Base-by-base conservation (phyloP, 2,888 invertebrate genomes). In the Stenurella melanura region DNA sequence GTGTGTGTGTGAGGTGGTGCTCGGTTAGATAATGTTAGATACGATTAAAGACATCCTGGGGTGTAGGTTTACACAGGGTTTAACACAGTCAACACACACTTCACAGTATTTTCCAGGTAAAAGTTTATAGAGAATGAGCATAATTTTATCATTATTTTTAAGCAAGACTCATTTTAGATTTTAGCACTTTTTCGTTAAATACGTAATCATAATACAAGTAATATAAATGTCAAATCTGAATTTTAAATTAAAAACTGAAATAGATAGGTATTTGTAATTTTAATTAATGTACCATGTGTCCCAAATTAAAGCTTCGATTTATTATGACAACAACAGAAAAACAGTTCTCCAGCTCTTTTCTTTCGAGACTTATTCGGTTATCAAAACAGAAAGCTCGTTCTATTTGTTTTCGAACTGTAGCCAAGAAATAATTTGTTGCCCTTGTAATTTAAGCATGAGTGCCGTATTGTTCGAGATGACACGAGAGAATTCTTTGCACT, bases 1-100 rank as follows among this genome's bases (percentile, higher is more conserved):
- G 73, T 67, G 75, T 64, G 67, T 75, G 78, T 66, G 75, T 74
- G 78, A 78, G 74, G 73, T 71, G 78, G 77, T 81, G 78, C 76
- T 79, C 74, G 76, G 74, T 75, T 77, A 81, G 87, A 88, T 85
- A 84, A 88, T 88, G 88, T 88, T 88, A 87, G 88, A 88, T 87
- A 85, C 86, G 73, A 84, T 88, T 67, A 87, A 87, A 82, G 87
- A 87, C 71, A 79, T 88, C 79, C 83, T 88, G 82, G 87, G 86
- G 83, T 87, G 87, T 83, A 85, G 85, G 80, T 86, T 85, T 83
- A 72, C 71, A 72, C 71, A 72, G 71, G 71, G 63, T 72, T 63
- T 72, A 30, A 63, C 38, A 50, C 63, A 72, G 61, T 15, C 71
- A 21, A 58, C 63, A 63, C 42, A 54, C 54, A 15, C 30, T 54